A percentile compares a stretch with the other conserved stretches of the same genome.
Conservation (phyloP, 1,140 invertebrate species). For the Hydropsyche tenuis region DNA sequence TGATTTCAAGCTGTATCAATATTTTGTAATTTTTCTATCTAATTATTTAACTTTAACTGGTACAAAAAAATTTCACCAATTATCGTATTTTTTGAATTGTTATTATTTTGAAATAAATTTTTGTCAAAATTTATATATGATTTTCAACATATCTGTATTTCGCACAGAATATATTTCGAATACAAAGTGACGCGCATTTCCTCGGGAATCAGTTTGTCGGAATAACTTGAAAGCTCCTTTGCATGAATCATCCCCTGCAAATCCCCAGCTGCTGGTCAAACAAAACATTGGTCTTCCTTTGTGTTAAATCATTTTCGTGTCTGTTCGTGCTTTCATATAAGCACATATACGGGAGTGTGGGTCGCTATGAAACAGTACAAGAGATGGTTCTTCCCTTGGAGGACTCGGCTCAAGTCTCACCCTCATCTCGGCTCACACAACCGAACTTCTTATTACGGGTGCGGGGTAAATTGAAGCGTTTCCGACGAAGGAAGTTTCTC, state of each 20-base stretch:
- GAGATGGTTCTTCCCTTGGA: background rate
- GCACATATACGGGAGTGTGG: background rate
- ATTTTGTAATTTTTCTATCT: too few species aligned
- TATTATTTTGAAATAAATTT: too few species aligned
- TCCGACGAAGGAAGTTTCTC: slow-evolving; percentile 10
- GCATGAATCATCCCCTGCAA: slow-evolving; percentile 42
- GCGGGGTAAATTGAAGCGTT: slow-evolving; percentile 29
- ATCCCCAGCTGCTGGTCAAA: slow-evolving; percentile 40
- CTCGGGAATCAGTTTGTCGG: slow-evolving; percentile 24
- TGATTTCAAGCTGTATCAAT: too few species aligned
- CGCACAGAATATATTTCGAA: background rate
- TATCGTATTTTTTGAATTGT: too few species aligned
- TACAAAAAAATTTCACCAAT: too few species aligned
- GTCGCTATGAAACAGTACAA: background rate
- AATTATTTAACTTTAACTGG: too few species aligned
- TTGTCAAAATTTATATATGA: too few species aligned
- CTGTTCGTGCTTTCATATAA: background rate
- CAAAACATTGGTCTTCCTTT: slow-evolving; percentile 43
- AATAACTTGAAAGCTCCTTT: slow-evolving; percentile 40
- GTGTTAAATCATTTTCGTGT: slow-evolving; percentile 37
- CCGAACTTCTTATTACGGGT: slow-evolving; percentile 25
- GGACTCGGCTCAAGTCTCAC: background rate
- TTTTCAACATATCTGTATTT: background rate
- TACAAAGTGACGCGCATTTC: background rate
- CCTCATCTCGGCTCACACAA: slow-evolving; percentile 17